phyloP scores from a whole-genome alignment of 2,888 invertebrate species.

The Drosophila atripex region DNA sequence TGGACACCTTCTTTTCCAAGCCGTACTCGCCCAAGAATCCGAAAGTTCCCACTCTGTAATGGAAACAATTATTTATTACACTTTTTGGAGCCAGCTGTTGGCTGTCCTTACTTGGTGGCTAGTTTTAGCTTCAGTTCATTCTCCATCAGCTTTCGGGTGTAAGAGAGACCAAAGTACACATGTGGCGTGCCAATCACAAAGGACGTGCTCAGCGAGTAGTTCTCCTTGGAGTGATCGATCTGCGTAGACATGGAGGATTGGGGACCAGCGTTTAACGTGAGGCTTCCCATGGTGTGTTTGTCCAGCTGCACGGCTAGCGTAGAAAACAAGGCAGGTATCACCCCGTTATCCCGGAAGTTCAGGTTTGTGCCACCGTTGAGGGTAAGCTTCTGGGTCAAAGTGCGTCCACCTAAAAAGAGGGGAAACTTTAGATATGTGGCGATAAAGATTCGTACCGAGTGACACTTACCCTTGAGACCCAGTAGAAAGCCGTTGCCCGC shows the following conservation, averaged over 20 bases:
- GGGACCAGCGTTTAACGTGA: slow-evolving; percentile 90
- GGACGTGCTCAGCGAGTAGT: slow-evolving; percentile 88
- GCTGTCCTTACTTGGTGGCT: slow-evolving; percentile 89
- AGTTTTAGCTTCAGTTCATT: slow-evolving; percentile 91
- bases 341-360: slow-evolving; percentile 90
- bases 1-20: slow-evolving; percentile 95
- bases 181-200: slow-evolving; percentile 93
- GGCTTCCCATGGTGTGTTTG: slow-evolving; percentile 93
- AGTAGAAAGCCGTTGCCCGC: slow-evolving; percentile 93
- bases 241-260: slow-evolving; percentile 92
- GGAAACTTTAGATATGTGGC: background rate
- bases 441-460: background rate
- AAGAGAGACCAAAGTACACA: slow-evolving; percentile 90
- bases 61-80: background rate
- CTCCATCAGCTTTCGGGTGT: slow-evolving; percentile 91
- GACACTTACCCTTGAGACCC: slow-evolving; percentile 87
- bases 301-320: slow-evolving; percentile 94
- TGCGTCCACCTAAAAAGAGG: slow-evolving; percentile 70
- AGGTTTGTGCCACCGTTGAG: slow-evolving; percentile 89
- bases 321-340: slow-evolving; percentile 90
- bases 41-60: slow-evolving; percentile 91
- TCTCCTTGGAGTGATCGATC: slow-evolving; percentile 90
- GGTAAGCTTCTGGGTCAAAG: slow-evolving; percentile 65
- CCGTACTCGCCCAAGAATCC: slow-evolving; percentile 95
- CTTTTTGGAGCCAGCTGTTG: background rate